A percentile compares a stretch with the other conserved stretches of the same genome.
These are phyloP conservation scores for Diphyllodes magnificus DNA, from an alignment of 2,113 vertebrate genomes.

Conservation along the genomic window DNA sequence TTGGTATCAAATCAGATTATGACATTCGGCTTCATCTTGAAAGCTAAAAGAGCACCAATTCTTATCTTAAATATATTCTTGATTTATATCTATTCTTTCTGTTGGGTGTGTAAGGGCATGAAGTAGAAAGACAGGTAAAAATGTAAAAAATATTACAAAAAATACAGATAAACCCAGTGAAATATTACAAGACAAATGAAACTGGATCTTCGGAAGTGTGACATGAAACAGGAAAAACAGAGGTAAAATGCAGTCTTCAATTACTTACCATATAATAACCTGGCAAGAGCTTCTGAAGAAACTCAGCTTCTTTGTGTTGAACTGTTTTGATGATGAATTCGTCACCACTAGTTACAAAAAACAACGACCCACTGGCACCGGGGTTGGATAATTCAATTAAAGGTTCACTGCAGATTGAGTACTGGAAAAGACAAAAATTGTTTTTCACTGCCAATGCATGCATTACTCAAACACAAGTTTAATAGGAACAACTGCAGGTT, in stretches of 20 bases:
- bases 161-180: not conserved
- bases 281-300: conserved; percentile 92
- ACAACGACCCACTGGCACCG: conserved; percentile 93
- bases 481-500: not conserved
- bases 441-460: not conserved
- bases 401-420: conserved; percentile 92
- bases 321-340: conserved; percentile 99
- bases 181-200: not conserved
- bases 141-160: not conserved
- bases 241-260: not conserved
- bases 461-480: not conserved
- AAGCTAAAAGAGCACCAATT: not conserved
- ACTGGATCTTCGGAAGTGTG: not conserved
- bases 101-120: not conserved
- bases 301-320: conserved; percentile 97
- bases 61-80: not conserved
- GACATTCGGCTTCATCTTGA: not conserved
- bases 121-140: not conserved
- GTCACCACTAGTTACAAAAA: conserved; percentile 95
- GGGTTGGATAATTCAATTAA: conserved; percentile 94
- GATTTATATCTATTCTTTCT: not conserved
- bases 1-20: not conserved
- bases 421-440: conserved; percentile 72
- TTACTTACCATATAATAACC: conserved; percentile 95
- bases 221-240: not conserved